phyloP scores from a whole-genome alignment of 2,797 vertebrate species.

The Prionace glauca region DNA sequence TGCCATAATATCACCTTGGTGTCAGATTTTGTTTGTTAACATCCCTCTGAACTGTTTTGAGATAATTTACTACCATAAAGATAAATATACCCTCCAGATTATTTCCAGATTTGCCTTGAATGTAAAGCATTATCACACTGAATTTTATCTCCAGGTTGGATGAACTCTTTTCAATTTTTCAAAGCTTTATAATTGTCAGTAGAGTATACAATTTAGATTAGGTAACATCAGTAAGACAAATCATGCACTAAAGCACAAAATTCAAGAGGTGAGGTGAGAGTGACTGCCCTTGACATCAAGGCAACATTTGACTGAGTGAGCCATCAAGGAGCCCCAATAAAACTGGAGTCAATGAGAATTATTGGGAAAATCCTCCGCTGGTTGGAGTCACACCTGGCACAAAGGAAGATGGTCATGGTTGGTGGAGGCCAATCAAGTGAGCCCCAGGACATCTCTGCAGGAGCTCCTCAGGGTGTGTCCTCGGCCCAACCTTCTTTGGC shows the following conservation, averaged over 20 bases:
- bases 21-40: not conserved
- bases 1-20: not conserved
- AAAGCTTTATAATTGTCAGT: not conserved
- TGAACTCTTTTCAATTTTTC: not conserved
- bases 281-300: too few relatives aligned
- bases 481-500: too few relatives aligned
- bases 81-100: not conserved
- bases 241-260: not conserved
- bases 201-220: not conserved
- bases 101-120: not conserved
- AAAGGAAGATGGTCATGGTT: too few relatives aligned
- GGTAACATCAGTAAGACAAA: not conserved
- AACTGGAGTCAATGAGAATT: too few relatives aligned
- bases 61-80: not conserved
- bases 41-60: not conserved
- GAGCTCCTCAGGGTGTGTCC: too few relatives aligned
- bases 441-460: too few relatives aligned
- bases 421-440: too few relatives aligned
- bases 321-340: too few relatives aligned
- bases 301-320: too few relatives aligned
- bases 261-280: too few relatives aligned
- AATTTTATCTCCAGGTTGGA: not conserved
- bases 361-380: too few relatives aligned
- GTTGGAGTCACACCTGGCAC: too few relatives aligned
- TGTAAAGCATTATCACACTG: not conserved